Percentiles rank a stretch among this genome's conserved stretches.
These are phyloP conservation scores for Drosophila mulleri DNA, from an alignment of 2,888 invertebrate species.

Conservation along the genomic window DNA sequence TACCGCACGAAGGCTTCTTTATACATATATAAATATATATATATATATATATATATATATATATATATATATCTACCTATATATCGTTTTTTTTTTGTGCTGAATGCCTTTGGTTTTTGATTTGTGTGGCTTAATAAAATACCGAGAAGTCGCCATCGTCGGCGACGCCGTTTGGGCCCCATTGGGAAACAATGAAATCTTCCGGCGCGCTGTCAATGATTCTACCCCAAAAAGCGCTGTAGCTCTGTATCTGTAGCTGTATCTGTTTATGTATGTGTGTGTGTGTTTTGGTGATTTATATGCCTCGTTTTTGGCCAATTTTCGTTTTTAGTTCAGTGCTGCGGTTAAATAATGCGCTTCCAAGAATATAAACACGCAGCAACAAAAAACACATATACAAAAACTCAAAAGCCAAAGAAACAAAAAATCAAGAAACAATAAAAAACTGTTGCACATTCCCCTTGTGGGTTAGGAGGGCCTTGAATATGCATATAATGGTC, in stretches of 20 bases:
- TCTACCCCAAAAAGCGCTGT: slow-evolving; percentile 64
- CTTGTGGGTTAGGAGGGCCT: slow-evolving; percentile 52
- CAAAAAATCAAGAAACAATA: slow-evolving; percentile 19
- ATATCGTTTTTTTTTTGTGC: slow-evolving; percentile 22
- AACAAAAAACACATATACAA: slow-evolving; percentile 19
- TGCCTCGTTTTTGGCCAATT: slow-evolving; percentile 80
- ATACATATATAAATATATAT: slow-evolving; percentile 33
- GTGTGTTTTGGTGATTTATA: slow-evolving; percentile 70
- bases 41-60: slow-evolving; percentile 15
- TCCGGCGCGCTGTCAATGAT: slow-evolving; percentile 80
- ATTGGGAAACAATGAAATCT: slow-evolving; percentile 80
- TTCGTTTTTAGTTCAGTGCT: slow-evolving; percentile 76
- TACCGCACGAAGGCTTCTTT: slow-evolving; percentile 65
- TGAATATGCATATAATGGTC: slow-evolving; percentile 72
- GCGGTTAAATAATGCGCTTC: slow-evolving; percentile 79
- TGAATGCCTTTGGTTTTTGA: slow-evolving; percentile 65
- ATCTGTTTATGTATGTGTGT: slow-evolving; percentile 3
- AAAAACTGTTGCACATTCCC: slow-evolving; percentile 59
- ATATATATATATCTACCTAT: neutral
- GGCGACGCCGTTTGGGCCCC: slow-evolving; percentile 57
- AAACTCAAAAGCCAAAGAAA: slow-evolving; percentile 30
- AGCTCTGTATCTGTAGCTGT: slow-evolving; percentile 22
- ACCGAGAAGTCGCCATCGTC: slow-evolving; percentile 72
- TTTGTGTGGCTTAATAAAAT: slow-evolving; percentile 82
- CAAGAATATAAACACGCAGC: slow-evolving; percentile 66